Conservation (phyloP, 64 coral and sea anemone species). For the Trachythela sp. region DNA sequence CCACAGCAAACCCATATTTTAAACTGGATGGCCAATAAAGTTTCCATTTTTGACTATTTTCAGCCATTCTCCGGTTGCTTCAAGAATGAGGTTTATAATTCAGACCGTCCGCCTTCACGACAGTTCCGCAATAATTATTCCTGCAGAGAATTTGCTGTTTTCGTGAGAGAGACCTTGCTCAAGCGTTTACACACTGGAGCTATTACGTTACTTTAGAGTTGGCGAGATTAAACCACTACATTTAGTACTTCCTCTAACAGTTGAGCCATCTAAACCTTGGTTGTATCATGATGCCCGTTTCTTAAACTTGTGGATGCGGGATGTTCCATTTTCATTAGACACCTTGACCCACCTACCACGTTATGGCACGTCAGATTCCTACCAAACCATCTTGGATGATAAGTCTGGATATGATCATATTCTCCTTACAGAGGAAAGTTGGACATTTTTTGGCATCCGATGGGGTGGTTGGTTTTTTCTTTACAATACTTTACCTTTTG, state of each 20-base stretch:
- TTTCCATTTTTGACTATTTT: too few species aligned
- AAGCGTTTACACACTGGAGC: not conserved
- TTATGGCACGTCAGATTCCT: not conserved
- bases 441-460: not conserved
- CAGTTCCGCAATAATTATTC: too few species aligned
- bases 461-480: not conserved
- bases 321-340: not conserved
- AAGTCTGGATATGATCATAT: not conserved
- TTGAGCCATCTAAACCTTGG: not conserved
- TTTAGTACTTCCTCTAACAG: not conserved
- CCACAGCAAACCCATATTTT: too few species aligned
- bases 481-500: not conserved
- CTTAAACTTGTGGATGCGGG: not conserved
- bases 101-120: too few species aligned
- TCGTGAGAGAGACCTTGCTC: not conserved
- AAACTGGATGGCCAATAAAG: too few species aligned
- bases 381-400: not conserved
- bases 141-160: not conserved
- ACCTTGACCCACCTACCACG: not conserved
- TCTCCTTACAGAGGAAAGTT: not conserved
- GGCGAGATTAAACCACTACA: not conserved
- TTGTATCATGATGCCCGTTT: not conserved
- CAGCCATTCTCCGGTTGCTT: too few species aligned
- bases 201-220: not conserved
- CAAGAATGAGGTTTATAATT: too few species aligned